A percentile compares a stretch with the other conserved stretches of the same genome.
These are phyloP conservation scores for Ailurus styani DNA, from an alignment of 2,113 vertebrate genomes.

Conservation along the genomic window DNA sequence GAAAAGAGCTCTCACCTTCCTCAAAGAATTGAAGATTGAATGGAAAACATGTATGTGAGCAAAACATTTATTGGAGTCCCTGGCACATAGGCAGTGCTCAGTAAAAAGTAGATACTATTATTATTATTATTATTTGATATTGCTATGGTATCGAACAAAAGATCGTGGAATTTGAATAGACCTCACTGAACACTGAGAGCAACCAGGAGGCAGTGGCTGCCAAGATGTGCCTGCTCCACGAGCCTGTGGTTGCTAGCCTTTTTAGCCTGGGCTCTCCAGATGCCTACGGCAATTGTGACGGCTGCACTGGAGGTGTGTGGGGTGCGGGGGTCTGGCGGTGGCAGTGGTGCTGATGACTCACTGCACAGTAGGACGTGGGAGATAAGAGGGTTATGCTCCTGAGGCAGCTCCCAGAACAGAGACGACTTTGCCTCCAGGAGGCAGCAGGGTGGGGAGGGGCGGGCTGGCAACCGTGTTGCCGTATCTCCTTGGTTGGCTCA, in stretches of 20 bases:
- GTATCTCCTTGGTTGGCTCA: background rate
- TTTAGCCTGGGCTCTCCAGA: background rate
- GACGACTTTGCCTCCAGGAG: background rate
- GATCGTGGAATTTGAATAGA: background rate
- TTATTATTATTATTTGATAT: background rate
- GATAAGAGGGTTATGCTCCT: background rate
- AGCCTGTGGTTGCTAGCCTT: background rate
- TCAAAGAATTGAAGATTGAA: background rate
- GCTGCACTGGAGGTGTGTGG: too few species aligned
- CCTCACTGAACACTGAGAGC: background rate
- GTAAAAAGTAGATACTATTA: background rate
- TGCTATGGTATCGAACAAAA: background rate
- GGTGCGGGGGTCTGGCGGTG: background rate
- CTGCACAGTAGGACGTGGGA: background rate
- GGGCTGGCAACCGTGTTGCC: accelerated
- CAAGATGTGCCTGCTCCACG: background rate
- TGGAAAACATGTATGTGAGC: background rate
- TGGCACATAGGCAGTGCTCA: background rate
- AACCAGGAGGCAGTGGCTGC: background rate
- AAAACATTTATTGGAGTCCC: background rate
- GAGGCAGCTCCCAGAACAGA: background rate
- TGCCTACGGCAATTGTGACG: background rate
- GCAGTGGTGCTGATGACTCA: background rate
- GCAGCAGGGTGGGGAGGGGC: background rate
- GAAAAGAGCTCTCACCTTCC: background rate